Base-by-base conservation (phyloP, 2,113 vertebrate species). In the Antechinus stuartii region DNA sequence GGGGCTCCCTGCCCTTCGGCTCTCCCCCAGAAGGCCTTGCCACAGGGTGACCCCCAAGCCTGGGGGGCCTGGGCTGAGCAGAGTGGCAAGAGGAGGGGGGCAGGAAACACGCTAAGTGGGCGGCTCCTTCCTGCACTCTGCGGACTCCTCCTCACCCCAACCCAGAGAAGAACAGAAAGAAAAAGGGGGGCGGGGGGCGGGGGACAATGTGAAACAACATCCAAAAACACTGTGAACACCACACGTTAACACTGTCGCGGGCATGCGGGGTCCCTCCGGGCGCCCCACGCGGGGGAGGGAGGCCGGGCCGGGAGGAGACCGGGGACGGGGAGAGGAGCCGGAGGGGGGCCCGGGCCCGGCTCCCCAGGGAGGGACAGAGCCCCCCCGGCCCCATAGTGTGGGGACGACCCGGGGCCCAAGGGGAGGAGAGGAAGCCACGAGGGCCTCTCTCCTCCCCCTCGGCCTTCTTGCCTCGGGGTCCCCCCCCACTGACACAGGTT, bases 401-500 rank as follows among this genome's bases (percentile, higher is more conserved):
- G 52, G 91, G 92, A 52, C 1, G 90, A 52, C 90, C 92, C 91
- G 8, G 54, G 92, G 91, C 8, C 1, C 84, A 89, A 4, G 22
- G 16, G 30, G 54, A 19, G 14, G 68, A 10, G 90, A 68, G 90
- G 42, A 91, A 54, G 55, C 30, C 24, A 26, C 10, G 22, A 93
- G 93, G 91, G n/a, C 68, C 9, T 2, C 92, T 93, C n/a, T n/a
- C 91, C 89, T 90, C 89, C 23, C 91, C 52, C n/a, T 84, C 0
- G 0, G 61, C 3, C 89, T n/a, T 35, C 23, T 0, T 0, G 61
- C 8, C 19, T 55, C 46, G 23, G 61, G 47, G 54, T 91, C 91
- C 90, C 95, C 91, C 96, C 53, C 47, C 96, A 96, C 49, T 12
- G 46, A 90, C 97, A 98, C 97, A 97, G 97, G 97, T 97, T 98